Percentiles rank a stretch among this genome's conserved stretches.
phyloP scores from a whole-genome alignment of 2,113 vertebrate genomes.

The Lophochroa leadbeateri region DNA sequence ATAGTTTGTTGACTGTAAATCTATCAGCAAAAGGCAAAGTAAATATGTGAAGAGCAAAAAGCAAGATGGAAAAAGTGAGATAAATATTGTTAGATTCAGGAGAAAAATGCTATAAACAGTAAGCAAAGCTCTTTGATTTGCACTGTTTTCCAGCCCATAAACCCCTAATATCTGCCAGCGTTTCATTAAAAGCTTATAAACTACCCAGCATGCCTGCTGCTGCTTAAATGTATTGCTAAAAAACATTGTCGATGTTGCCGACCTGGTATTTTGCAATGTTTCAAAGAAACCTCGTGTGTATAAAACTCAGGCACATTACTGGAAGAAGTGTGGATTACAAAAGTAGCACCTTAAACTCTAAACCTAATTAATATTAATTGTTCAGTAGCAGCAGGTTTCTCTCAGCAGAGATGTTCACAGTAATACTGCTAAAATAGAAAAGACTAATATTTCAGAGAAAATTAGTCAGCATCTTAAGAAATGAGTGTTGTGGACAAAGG shows the following conservation, averaged over 20 bases:
- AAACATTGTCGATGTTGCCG: neutral
- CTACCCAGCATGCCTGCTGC: constrained; percentile 31
- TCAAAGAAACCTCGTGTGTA: constrained; percentile 35
- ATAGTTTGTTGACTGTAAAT: neutral
- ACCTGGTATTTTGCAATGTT: constrained; percentile 30
- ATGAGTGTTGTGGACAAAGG: neutral
- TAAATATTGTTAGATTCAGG: constrained; percentile 67
- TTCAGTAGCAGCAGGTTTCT: neutral
- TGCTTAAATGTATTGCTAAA: constrained; percentile 52
- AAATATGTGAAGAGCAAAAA: constrained; percentile 71
- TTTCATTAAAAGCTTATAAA: constrained; percentile 74
- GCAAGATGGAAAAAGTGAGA: constrained; percentile 62
- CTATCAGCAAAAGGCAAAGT: constrained; percentile 56
- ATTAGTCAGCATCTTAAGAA: neutral
- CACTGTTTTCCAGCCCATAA: constrained; percentile 79
- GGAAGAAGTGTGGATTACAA: neutral
- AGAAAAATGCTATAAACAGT: constrained; percentile 70
- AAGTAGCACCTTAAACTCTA: constrained; percentile 37
- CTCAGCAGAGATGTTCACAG: neutral
- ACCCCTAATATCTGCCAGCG: constrained; percentile 60
- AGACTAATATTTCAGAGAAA: neutral
- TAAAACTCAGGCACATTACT: constrained; percentile 39
- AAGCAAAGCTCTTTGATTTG: constrained; percentile 77
- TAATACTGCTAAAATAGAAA: neutral
- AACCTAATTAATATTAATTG: constrained; percentile 29